Base-by-base conservation (phyloP, 2,888 invertebrate genomes). In the Xylota segnis region DNA sequence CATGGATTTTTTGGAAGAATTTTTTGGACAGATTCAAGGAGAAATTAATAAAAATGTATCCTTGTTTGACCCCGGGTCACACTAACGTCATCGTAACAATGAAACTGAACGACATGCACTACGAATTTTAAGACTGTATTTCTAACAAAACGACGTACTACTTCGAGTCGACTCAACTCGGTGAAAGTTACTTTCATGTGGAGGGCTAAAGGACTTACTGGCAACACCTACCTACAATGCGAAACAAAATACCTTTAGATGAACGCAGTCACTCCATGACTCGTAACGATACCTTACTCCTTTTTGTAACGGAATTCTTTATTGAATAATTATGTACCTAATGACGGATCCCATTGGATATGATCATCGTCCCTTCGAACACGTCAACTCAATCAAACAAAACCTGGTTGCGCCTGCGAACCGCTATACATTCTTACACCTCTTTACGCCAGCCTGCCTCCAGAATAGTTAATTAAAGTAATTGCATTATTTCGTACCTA, bases 391-490 rank as follows among this genome's bases (percentile, higher is more conserved):
- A 32, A 54, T 54, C 29, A 56, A 56, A 56, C 16, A 34, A 56
- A 34, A 34, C 34, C 34, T 16, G 16, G 5, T 34, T 52, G 27
- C 27, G 5, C 29, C 10, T 23, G n/a, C n/a, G 5, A 29, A 52
- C n/a, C n/a, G 52, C 16, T 34, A 10, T 14, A 56, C 37, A 10
- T 52, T 66, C 52, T 52, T 40, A 52, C 37, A 52, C 27, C 23
- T 37, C 29, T 58, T 50, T 59, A 27, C 40, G 52, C 40, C 32
- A 52, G 32, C 43, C 40, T 43, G 52, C 27, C n/a, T 43, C 16
- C 12, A 65, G 56, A 34, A 65, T 45, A 65, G 65, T 32, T 65
- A 75, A 65, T 65, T 65, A 65, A 65, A 45, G 54, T 56, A 75
- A 75, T 75, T 75, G 65, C 54, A 56, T 65, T 47, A 56, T 65